Evolutionary conservation across 2,113 vertebrate species (phyloP).

Genomic region (Fulmarus glacialis): DNA sequence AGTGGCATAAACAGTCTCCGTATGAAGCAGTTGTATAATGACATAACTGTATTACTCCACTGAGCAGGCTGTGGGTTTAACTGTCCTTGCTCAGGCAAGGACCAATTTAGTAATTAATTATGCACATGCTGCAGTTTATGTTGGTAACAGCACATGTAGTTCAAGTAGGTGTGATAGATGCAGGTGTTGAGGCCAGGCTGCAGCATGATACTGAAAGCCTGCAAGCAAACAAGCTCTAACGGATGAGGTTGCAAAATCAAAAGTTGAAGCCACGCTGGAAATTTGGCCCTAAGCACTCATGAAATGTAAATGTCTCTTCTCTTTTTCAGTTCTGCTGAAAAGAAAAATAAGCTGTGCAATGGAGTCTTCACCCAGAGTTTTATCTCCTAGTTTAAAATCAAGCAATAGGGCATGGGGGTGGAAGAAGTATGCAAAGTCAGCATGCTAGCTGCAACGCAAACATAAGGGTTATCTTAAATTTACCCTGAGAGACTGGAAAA

Average conservation of each 20-base stretch:
- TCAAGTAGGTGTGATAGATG: background rate
- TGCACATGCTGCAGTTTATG: background rate
- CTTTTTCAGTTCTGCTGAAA: background rate
- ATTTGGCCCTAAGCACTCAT: background rate
- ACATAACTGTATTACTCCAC: background rate
- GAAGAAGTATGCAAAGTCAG: constrained; percentile 36
- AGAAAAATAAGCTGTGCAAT: constrained; percentile 4
- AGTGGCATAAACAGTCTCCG: background rate
- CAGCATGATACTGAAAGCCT: background rate
- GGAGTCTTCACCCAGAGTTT: constrained; percentile 1
- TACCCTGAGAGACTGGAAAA: background rate
- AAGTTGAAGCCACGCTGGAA: background rate
- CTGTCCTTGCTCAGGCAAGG: background rate
- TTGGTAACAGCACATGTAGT: background rate
- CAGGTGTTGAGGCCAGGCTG: background rate
- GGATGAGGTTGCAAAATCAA: background rate
- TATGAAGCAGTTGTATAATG: background rate
- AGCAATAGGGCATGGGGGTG: background rate
- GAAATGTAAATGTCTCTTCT: background rate
- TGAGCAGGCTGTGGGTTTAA: background rate
- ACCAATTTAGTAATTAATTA: background rate
- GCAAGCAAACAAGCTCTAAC: background rate
- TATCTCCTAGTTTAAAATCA: constrained; percentile 15
- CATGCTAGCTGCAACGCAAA: constrained; percentile 8
- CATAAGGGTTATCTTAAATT: constrained; percentile 16